Percentiles rank a stretch among this genome's conserved stretches.
These are phyloP conservation scores for Iguana delicatissima DNA, from an alignment of 2,797 vertebrate genomes.

Conservation along the genomic window DNA sequence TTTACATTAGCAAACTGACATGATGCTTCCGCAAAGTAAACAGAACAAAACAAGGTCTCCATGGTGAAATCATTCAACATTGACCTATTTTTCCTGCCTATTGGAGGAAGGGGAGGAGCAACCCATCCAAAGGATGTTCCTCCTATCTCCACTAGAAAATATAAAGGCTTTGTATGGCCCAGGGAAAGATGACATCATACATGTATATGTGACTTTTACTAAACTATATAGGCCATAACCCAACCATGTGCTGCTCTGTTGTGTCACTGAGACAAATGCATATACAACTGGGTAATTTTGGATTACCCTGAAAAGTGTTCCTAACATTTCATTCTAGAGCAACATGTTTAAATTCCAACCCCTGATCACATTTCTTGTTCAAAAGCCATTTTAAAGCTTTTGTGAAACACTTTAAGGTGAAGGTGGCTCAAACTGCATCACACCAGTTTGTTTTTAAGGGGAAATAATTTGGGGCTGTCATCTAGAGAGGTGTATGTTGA, in stretches of 20 bases:
- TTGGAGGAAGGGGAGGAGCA: too few species aligned
- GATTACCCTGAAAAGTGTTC: neutral
- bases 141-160: too few species aligned
- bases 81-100: too few species aligned
- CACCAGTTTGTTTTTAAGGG: slow-evolving; percentile 7
- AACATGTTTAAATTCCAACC: slow-evolving; percentile 15
- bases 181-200: neutral
- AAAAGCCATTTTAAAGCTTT: slow-evolving; percentile 23
- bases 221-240: neutral
- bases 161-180: slow-evolving; percentile 15
- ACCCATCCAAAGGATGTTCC: too few species aligned
- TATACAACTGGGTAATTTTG: neutral
- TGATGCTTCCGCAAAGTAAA: slow-evolving; percentile 29
- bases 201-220: neutral
- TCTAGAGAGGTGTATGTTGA: slow-evolving; percentile 26
- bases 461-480: slow-evolving; percentile 32
- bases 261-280: neutral
- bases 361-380: neutral
- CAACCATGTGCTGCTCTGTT: neutral
- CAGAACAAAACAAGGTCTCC: slow-evolving; percentile 18
- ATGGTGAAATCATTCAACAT: slow-evolving; percentile 24
- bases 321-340: slow-evolving; percentile 17
- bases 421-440: slow-evolving; percentile 14
- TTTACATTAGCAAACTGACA: slow-evolving; percentile 22
- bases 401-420: neutral